Conservation (phyloP, 2,888 invertebrate genomes). For the Siphlonurus alternatus region DNA sequence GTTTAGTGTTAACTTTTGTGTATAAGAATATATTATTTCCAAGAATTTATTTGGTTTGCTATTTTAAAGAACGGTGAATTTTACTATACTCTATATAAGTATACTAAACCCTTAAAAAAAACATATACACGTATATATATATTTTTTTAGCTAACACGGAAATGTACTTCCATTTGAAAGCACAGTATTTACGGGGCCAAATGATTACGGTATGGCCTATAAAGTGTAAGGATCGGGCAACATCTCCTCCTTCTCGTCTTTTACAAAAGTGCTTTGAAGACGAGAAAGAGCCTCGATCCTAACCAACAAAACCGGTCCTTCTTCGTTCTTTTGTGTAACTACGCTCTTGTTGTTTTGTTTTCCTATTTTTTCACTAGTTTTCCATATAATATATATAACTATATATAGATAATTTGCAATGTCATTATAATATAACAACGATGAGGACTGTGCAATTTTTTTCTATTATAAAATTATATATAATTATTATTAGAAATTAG, state of each 20-base stretch:
- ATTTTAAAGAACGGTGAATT: not conserved
- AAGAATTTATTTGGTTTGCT: too few species aligned
- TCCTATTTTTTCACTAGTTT: too few species aligned
- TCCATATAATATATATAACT: too few species aligned
- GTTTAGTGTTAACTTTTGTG: too few species aligned
- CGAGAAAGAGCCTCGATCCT: not conserved
- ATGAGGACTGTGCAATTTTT: too few species aligned
- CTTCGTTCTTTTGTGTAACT: too few species aligned
- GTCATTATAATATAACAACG: too few species aligned
- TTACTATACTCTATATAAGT: not conserved
- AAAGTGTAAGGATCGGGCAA: not conserved
- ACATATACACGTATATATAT: not conserved
- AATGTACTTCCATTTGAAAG: not conserved
- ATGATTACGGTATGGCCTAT: not conserved
- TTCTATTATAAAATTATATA: too few species aligned
- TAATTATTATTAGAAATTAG: too few species aligned
- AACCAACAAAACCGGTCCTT: not conserved
- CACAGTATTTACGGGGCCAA: not conserved
- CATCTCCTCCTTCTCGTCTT: not conserved
- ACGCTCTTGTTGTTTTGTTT: too few species aligned
- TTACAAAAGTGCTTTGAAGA: not conserved
- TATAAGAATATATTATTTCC: too few species aligned
- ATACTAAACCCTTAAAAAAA: not conserved
- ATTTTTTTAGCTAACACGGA: not conserved
- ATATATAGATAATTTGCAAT: too few species aligned